These are phyloP conservation scores for Pharmacophagus antenor DNA, from an alignment of 2,888 invertebrate genomes.

Conservation along the genomic window DNA sequence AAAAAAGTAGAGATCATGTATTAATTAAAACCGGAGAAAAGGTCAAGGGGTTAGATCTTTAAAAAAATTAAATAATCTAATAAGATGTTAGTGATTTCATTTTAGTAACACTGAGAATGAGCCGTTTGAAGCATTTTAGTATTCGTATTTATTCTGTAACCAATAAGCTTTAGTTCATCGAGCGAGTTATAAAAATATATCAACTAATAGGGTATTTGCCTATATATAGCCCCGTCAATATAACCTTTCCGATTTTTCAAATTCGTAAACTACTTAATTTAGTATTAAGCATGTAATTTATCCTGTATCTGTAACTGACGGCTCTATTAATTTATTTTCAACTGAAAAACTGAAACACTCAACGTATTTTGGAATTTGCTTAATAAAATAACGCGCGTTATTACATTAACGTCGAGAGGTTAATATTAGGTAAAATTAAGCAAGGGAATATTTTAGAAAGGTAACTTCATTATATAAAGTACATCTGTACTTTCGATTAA, in stretches of 20 bases:
- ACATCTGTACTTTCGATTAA: constrained; percentile 6
- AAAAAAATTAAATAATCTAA: too few species aligned
- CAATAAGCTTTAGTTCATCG: too few species aligned
- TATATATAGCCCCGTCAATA: not conserved
- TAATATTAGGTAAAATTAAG: constrained; percentile 27
- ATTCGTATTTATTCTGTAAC: too few species aligned
- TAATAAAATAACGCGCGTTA: constrained; percentile 27
- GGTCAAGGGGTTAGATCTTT: too few species aligned
- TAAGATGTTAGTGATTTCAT: too few species aligned
- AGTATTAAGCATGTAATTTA: not conserved
- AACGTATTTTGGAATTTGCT: constrained; percentile 24
- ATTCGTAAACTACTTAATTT: not conserved
- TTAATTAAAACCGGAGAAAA: too few species aligned
- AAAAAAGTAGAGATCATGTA: too few species aligned
- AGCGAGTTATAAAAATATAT: too few species aligned
- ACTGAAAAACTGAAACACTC: constrained; percentile 24
- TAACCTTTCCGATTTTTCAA: not conserved
- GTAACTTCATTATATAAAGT: not conserved
- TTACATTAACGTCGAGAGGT: constrained; percentile 26
- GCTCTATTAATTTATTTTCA: constrained; percentile 19
- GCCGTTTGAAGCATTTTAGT: too few species aligned
- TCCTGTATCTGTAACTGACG: constrained; percentile 5
- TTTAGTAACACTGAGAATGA: too few species aligned
- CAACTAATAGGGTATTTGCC: not conserved
- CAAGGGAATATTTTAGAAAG: constrained; percentile 11